Percentiles rank a stretch among this genome's conserved stretches.
phyloP scores from a whole-genome alignment of 2,797 vertebrate species.

The Falco columbarius region DNA sequence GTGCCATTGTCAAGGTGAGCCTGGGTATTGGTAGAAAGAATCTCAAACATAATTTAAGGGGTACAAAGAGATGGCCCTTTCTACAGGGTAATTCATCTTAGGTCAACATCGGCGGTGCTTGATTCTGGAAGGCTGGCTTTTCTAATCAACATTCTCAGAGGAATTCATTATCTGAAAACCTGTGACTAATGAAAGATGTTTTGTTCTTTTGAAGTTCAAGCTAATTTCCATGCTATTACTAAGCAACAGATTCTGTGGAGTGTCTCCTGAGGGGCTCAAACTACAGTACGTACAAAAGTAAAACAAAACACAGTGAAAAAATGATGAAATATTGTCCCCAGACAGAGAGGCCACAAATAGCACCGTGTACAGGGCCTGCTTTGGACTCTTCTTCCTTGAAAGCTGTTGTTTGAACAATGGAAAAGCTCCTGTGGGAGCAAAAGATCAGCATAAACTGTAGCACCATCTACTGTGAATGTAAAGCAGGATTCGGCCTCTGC shows the following conservation, averaged over 20 bases:
- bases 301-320: constrained; percentile 11
- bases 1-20: neutral
- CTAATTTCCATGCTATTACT: constrained; percentile 81
- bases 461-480: neutral
- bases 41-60: neutral
- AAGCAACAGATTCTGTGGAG: constrained; percentile 82
- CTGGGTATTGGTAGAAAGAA: neutral
- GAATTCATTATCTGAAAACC: constrained; percentile 82
- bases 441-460: neutral
- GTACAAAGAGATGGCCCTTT: neutral
- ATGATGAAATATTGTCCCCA: neutral
- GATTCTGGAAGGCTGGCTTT: constrained; percentile 64
- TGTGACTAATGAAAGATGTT: constrained; percentile 78
- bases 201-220: constrained; percentile 84
- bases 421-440: neutral
- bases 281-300: neutral
- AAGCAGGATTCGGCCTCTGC: neutral
- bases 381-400: neutral
- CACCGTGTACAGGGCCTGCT: neutral
- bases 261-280: constrained; percentile 70
- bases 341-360: neutral
- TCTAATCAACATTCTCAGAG: constrained; percentile 78
- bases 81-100: neutral
- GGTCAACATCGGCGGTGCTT: neutral
- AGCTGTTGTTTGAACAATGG: neutral